Conservation (phyloP, 2,113 vertebrate species). For the Ciconia boyciana region DNA sequence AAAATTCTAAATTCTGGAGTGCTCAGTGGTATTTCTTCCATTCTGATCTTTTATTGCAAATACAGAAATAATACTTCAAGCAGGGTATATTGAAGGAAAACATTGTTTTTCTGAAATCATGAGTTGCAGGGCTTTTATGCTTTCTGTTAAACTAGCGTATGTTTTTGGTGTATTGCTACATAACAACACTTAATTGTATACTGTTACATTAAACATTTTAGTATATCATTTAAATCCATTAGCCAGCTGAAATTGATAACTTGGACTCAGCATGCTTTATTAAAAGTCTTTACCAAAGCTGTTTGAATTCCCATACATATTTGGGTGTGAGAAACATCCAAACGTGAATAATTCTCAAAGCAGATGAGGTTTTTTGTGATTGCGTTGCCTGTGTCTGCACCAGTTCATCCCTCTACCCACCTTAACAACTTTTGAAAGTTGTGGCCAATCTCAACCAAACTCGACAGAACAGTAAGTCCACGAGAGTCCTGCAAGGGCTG, state of each 20-base stretch:
- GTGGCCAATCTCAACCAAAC: not conserved
- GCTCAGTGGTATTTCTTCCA: not conserved
- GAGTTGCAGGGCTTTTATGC: not conserved
- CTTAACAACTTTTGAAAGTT: not conserved
- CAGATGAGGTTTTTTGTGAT: not conserved
- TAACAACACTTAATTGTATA: not conserved
- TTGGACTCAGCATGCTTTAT: not conserved
- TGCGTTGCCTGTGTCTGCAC: not conserved
- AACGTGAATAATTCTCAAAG: not conserved
- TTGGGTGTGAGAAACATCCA: not conserved
- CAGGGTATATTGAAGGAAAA: not conserved
- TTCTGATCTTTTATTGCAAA: not conserved
- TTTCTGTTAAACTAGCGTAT: not conserved
- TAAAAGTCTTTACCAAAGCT: not conserved
- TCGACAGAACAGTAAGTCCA: rapidly evolving
- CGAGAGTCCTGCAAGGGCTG: not conserved
- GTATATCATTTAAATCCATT: not conserved
- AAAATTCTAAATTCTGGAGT: not conserved
- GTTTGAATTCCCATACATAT: not conserved
- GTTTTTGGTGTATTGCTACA: not conserved
- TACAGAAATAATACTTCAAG: not conserved
- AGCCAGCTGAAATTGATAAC: not conserved
- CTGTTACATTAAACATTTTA: not conserved
- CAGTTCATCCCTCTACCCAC: too few relatives aligned
- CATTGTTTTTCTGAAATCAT: not conserved